A percentile compares a stretch with the other conserved stretches of the same genome.
Conservation (phyloP, 2,113 vertebrate species). For the Chelonoidis abingdonii region DNA sequence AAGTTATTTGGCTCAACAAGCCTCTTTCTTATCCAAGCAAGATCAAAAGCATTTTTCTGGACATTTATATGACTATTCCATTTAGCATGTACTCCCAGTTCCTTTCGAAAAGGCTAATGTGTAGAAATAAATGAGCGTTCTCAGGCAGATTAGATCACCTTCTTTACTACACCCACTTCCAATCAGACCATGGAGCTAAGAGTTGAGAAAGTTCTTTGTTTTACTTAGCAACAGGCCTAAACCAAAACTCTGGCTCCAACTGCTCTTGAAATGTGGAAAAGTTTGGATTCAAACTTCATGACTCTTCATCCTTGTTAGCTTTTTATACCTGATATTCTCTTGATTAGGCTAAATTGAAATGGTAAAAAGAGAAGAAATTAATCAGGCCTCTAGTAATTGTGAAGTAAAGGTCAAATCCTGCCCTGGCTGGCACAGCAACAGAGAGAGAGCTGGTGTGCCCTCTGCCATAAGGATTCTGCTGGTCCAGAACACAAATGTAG, state of each 20-base stretch:
- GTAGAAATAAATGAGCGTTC: slow-evolving; percentile 32
- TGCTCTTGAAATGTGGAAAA: background rate
- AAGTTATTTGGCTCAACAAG: background rate
- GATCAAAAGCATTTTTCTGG: slow-evolving; percentile 25
- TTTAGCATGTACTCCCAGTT: slow-evolving; percentile 40
- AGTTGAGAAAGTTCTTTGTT: background rate
- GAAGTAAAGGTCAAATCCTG: background rate
- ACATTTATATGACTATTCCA: slow-evolving; percentile 4
- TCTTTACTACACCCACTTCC: slow-evolving; percentile 20
- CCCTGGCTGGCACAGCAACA: background rate
- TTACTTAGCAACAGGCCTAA: background rate
- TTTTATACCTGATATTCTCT: background rate
- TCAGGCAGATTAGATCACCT: background rate
- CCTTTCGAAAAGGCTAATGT: slow-evolving; percentile 9
- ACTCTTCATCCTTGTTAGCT: background rate
- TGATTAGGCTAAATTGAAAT: slow-evolving; percentile 46
- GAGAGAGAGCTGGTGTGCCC: background rate
- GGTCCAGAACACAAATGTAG: background rate
- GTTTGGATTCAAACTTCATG: background rate
- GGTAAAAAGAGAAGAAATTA: slow-evolving; percentile 10
- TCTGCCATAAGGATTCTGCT: background rate
- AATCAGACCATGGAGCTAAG: background rate
- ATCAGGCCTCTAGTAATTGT: slow-evolving; percentile 33
- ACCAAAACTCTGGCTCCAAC: background rate
- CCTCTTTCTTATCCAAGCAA: slow-evolving; percentile 28